These are phyloP conservation scores for Reinhardtius hippoglossoides DNA, from an alignment of 2,113 vertebrate species.

Conservation along the genomic window DNA sequence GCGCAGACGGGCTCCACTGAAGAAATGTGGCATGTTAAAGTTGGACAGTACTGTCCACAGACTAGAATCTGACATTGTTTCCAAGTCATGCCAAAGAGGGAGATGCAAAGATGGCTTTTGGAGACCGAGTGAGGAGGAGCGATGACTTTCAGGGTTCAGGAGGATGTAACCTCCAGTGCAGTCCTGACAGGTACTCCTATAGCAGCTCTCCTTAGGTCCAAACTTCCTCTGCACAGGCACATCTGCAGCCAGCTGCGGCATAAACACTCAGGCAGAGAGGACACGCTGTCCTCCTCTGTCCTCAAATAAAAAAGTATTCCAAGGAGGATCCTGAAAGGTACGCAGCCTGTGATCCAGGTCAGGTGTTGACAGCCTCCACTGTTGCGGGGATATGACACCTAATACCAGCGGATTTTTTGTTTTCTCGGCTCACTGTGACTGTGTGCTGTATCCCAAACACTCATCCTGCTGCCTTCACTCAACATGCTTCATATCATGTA, in stretches of 20 bases:
- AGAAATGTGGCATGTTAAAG: constrained; percentile 91
- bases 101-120: constrained; percentile 52
- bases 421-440: constrained; percentile 50
- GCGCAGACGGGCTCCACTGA: constrained; percentile 88
- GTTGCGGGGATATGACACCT: constrained; percentile 56
- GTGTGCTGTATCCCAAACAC: constrained; percentile 59
- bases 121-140: constrained; percentile 52
- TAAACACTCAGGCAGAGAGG: constrained; percentile 72
- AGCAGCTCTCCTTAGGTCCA: constrained; percentile 40
- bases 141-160: constrained; percentile 34
- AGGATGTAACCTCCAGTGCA: constrained; percentile 31
- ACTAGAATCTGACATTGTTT: constrained; percentile 89
- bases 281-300: constrained; percentile 65
- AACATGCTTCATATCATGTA: constrained; percentile 89
- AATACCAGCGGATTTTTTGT: constrained; percentile 64
- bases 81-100: constrained; percentile 72
- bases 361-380: constrained; percentile 59
- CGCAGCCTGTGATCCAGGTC: constrained; percentile 60
- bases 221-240: constrained; percentile 71
- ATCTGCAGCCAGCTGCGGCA: constrained; percentile 79
- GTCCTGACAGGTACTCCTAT: constrained; percentile 51
- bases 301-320: constrained; percentile 63
- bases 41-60: constrained; percentile 91
- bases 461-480: constrained; percentile 53
- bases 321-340: constrained; percentile 58